phyloP scores from a whole-genome alignment of 2,888 invertebrate species.

The Brachylomia viminalis region DNA sequence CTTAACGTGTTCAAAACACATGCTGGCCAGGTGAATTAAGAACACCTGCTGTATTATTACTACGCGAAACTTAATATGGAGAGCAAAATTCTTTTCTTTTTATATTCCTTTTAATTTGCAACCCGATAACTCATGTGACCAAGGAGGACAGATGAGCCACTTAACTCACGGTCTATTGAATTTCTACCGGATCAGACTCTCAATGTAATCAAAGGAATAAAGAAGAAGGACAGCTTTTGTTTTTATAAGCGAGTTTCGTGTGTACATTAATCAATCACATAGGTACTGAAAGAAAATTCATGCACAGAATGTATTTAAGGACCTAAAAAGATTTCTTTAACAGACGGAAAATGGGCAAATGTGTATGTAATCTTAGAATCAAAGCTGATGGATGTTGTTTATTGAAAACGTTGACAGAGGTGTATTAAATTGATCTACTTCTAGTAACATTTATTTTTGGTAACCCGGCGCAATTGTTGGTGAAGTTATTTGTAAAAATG shows the following conservation, averaged over 20 bases:
- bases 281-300: constrained; percentile 64
- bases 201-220: constrained; percentile 72
- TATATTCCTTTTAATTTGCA: constrained; percentile 75
- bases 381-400: constrained; percentile 30
- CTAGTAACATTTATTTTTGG: neutral
- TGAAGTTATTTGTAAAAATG: neutral
- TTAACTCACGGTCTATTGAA: constrained; percentile 85
- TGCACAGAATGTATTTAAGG: constrained; percentile 44
- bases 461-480: neutral
- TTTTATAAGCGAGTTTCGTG: constrained; percentile 61
- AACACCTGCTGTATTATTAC: constrained; percentile 84
- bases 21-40: constrained; percentile 85
- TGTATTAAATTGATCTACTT: neutral
- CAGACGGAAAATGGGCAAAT: constrained; percentile 21
- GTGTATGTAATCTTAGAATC: constrained; percentile 20
- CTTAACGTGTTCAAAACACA: constrained; percentile 81
- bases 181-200: constrained; percentile 73
- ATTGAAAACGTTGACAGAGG: neutral
- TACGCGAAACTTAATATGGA: constrained; percentile 87
- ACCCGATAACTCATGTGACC: constrained; percentile 83
- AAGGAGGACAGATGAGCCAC: constrained; percentile 85
- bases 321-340: constrained; percentile 29
- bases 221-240: constrained; percentile 70
- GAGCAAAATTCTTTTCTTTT: constrained; percentile 81
- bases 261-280: constrained; percentile 69